These are phyloP conservation scores for Liasis olivaceus DNA, from an alignment of 2,797 vertebrate species.

Conservation along the genomic window DNA sequence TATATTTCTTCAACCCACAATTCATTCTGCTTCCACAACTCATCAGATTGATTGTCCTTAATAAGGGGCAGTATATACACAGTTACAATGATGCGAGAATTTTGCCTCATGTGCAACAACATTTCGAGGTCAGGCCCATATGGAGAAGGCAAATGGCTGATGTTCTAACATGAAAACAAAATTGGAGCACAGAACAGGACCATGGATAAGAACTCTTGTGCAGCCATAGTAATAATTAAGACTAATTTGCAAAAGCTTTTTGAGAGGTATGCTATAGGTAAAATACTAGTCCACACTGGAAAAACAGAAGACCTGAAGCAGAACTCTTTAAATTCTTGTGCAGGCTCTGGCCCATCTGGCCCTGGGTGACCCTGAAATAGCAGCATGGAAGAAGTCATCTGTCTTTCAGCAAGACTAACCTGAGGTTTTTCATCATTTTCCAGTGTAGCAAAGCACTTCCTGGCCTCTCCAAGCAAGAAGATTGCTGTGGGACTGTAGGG, in stretches of 20 bases:
- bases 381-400: not conserved
- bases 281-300: not conserved
- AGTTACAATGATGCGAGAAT: not conserved
- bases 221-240: not conserved
- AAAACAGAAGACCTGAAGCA: not conserved
- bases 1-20: not conserved
- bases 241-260: not conserved
- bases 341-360: not conserved
- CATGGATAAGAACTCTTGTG: not conserved
- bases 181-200: not conserved
- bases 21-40: not conserved
- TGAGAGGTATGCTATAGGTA: not conserved
- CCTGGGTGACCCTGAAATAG: slow-evolving; percentile 25
- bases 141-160: not conserved
- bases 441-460: slow-evolving; percentile 97
- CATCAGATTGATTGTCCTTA: not conserved
- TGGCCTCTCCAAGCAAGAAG: slow-evolving; percentile 96
- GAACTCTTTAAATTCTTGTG: not conserved
- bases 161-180: not conserved
- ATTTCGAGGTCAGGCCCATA: not conserved
- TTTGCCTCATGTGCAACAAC: not conserved
- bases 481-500: slow-evolving; percentile 93
- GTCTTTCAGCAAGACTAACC: slow-evolving; percentile 56
- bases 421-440: slow-evolving; percentile 59
- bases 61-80: not conserved